Conservation (phyloP, 1,140 invertebrate species). For the Theocolax elegans region DNA sequence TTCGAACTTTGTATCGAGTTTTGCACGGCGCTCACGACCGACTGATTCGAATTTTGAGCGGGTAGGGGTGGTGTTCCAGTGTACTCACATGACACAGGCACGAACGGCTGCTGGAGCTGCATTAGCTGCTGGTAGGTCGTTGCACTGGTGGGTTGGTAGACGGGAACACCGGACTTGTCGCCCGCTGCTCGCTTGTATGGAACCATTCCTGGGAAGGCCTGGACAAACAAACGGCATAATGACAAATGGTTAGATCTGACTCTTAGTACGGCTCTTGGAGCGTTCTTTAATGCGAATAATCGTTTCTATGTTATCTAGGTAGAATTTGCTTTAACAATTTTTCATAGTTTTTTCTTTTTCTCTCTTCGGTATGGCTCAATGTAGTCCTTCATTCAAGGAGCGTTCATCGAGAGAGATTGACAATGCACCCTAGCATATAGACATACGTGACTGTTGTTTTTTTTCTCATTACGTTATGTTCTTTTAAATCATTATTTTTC, state of each 20-base stretch:
- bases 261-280: background rate
- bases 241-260: constrained; percentile 35
- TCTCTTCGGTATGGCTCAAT: constrained; percentile 11
- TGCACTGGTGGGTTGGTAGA: constrained; percentile 88
- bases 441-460: constrained; percentile 17
- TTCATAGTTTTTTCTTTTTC: constrained; percentile 1
- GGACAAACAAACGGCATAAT: constrained; percentile 59
- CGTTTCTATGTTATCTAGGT: background rate
- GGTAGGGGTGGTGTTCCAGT: constrained; percentile 76
- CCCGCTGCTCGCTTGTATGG: constrained; percentile 94
- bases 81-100: constrained; percentile 94
- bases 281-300: background rate
- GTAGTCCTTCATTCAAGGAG: constrained; percentile 15
- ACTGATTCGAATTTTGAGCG: constrained; percentile 67
- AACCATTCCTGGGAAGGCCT: constrained; percentile 94
- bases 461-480: constrained; percentile 2
- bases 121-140: constrained; percentile 95
- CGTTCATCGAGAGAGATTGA: constrained; percentile 6
- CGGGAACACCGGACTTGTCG: constrained; percentile 93
- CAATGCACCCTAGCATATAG: background rate
- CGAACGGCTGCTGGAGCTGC: constrained; percentile 93
- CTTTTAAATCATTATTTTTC: no score
- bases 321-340: background rate
- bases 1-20: constrained; percentile 59
- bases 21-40: constrained; percentile 62